Evolutionary conservation across 2,888 invertebrate species (phyloP).

Genomic region (Steromphala cineraria): DNA sequence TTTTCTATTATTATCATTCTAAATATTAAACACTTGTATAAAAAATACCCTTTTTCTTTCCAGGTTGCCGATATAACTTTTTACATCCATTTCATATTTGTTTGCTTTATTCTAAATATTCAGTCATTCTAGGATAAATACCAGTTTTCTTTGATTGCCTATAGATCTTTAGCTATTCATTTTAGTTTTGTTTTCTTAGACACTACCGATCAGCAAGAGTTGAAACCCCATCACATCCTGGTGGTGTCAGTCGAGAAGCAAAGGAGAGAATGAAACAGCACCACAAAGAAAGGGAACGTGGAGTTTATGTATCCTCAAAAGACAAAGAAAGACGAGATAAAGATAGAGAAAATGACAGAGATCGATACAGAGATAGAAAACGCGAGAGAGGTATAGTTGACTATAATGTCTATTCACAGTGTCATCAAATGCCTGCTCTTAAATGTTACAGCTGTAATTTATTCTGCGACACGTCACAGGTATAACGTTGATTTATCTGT

Average conservation of each 20-base stretch:
- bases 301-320: slow-evolving; percentile 84
- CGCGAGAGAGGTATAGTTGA: slow-evolving; percentile 38
- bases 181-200: slow-evolving; percentile 39
- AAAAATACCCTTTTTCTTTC: background rate
- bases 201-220: slow-evolving; percentile 87
- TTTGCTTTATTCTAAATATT: too few relatives aligned
- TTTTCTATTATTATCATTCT: background rate
- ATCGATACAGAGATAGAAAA: slow-evolving; percentile 74
- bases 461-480: too few relatives aligned
- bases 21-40: background rate
- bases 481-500: too few relatives aligned
- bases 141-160: too few relatives aligned
- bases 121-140: too few relatives aligned
- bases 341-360: slow-evolving; percentile 78
- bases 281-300: slow-evolving; percentile 80
- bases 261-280: slow-evolving; percentile 83
- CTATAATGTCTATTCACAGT: too few relatives aligned
- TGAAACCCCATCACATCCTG: slow-evolving; percentile 96
- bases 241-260: slow-evolving; percentile 90
- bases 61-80: too few relatives aligned
- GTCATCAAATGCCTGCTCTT: too few relatives aligned
- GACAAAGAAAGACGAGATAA: slow-evolving; percentile 76
- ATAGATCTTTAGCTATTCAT: background rate
- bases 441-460: too few relatives aligned
- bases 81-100: too few relatives aligned